phyloP scores from a whole-genome alignment of 2,113 vertebrate genomes.

The Coptodon bakossiorum region DNA sequence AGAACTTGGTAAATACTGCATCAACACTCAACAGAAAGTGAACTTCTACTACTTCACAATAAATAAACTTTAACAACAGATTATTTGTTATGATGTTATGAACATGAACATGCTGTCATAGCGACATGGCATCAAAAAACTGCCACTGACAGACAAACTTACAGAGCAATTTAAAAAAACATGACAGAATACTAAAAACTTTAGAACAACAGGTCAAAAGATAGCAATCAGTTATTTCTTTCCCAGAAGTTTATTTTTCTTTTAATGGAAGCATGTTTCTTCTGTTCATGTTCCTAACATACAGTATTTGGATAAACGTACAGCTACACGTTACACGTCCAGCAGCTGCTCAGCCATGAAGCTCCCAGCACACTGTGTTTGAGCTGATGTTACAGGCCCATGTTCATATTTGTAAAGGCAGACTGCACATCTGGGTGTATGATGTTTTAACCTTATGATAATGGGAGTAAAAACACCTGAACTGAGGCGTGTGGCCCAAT shows the following conservation, averaged over 20 bases:
- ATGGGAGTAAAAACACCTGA: neutral
- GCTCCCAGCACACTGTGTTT: neutral
- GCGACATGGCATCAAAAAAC: neutral
- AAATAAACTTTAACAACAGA: neutral
- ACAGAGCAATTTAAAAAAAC: neutral
- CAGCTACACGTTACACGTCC: neutral
- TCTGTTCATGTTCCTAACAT: neutral
- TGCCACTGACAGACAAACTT: neutral
- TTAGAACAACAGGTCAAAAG: neutral
- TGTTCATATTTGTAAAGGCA: neutral
- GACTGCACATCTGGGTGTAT: neutral
- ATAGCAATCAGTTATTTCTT: neutral
- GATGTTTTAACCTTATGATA: neutral
- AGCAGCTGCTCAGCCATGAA: neutral
- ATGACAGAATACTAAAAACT: neutral
- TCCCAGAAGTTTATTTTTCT: neutral
- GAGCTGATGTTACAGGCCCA: neutral
- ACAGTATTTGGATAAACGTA: neutral
- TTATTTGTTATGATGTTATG: neutral
- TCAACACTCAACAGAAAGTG: neutral
- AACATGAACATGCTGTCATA: neutral
- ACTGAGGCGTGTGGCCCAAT: neutral
- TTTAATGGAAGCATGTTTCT: neutral
- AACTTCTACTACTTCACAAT: neutral
- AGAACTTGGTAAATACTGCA: neutral